Evolutionary conservation across 2,888 invertebrate species (phyloP), one percentile per base, ranked within the genome.

Genomic region (Tinea semifulvella): DNA sequence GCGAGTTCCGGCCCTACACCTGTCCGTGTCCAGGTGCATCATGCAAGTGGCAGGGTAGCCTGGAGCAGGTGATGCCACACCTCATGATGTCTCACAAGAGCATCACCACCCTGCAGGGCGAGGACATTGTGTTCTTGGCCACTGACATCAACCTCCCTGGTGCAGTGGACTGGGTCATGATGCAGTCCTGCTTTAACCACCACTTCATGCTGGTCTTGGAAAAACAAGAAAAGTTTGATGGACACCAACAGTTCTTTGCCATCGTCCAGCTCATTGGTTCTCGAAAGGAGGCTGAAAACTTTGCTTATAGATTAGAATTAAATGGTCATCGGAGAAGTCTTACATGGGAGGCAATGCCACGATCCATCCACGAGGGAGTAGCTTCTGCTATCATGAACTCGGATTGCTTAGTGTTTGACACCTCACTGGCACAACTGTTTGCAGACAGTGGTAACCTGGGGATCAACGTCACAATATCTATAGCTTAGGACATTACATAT

Each of bases 21-120:
- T 99, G 99, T 71, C 99, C 99, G 19, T 99, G 99, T 66, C 99
- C 99, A n/a, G 98, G 98, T 31, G 96, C 98, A 20, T 96, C 96
- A 1, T 99, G 99, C 77, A 98, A 98, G 66, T 99, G 99, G 99
- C 96, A 97, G 68, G 99, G 99, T 25, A 92, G 95, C 31, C 82
- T 99, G 25, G 97, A 98, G 65, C 93, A 97, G 82, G 99, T 99
- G 39, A 99, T 99, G 98, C 92, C 93, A 18, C 99, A 99, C 77
- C 85, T 99, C 45, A 93, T 97, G 87, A 95, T 91, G 86, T 91
- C 92, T 45, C 97, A 98, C 73, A 98, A 98, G 77, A 96, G 96
- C 62, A 98, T 98, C 59, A 99, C 98, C 13, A 99, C 98, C 43
- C 83, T 99, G 49, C 97, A 98, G 85, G 96, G 94, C 43, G 99